Conservation (phyloP, 2,113 vertebrate species). For the Eptesicus fuscus region DNA sequence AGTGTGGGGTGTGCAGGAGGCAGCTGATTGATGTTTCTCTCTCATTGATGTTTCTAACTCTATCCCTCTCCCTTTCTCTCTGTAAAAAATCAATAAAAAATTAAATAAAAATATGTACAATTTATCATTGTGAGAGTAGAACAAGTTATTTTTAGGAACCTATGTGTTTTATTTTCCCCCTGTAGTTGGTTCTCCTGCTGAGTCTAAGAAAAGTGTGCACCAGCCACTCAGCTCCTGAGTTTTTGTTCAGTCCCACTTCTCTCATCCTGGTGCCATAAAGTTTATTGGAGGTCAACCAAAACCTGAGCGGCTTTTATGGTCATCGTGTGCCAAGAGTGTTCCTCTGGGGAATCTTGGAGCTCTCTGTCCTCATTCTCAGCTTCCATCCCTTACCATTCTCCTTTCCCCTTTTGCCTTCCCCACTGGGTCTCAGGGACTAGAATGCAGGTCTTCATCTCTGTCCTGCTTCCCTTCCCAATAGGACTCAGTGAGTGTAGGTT, state of each 20-base stretch:
- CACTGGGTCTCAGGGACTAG: neutral
- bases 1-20: too few species aligned
- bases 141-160: neutral
- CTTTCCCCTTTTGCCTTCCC: neutral
- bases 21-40: too few species aligned
- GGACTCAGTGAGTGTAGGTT: neutral
- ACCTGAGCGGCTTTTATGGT: neutral
- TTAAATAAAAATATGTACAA: neutral
- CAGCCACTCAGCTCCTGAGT: neutral
- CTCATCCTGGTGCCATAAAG: neutral
- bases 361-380: neutral
- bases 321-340: rapidly evolving
- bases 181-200: neutral
- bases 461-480: neutral
- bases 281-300: neutral
- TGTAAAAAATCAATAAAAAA: too few species aligned
- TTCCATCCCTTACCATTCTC: neutral
- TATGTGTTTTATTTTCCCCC: neutral
- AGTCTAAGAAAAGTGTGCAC: neutral
- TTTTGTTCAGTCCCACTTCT: neutral
- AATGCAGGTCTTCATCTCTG: neutral
- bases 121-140: neutral
- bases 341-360: neutral
- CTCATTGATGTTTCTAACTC: too few species aligned
- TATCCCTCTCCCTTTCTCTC: too few species aligned